Evolutionary conservation across 2,113 vertebrate genomes (phyloP).

Genomic region (Chitala chitala): DNA sequence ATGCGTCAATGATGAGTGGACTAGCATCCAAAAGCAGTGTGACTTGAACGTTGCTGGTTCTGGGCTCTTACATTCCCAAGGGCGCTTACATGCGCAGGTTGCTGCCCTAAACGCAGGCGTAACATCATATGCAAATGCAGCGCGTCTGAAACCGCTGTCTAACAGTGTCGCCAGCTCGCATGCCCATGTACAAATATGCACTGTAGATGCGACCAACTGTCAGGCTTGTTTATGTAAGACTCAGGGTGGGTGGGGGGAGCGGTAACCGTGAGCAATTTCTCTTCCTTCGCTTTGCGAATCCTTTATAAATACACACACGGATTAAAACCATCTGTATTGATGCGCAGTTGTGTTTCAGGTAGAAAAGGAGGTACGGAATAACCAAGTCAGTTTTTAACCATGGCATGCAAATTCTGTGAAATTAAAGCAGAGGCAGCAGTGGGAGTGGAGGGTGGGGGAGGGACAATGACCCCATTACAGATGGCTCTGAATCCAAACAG

Average conservation of each 20-base stretch:
- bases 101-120: too few relatives aligned
- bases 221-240: neutral
- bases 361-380: slow-evolving; percentile 16
- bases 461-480: neutral
- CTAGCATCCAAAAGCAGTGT: too few relatives aligned
- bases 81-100: too few relatives aligned
- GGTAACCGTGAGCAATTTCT: slow-evolving; percentile 27
- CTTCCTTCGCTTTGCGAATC: slow-evolving; percentile 31
- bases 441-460: neutral
- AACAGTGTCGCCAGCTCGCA: too few relatives aligned
- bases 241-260: slow-evolving; percentile 13
- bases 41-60: too few relatives aligned
- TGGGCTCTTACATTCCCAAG: too few relatives aligned
- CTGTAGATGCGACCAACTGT: neutral
- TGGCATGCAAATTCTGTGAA: neutral
- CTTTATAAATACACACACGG: slow-evolving; percentile 52
- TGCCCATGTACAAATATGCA: neutral
- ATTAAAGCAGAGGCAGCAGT: neutral
- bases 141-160: too few relatives aligned
- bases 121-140: too few relatives aligned
- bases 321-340: slow-evolving; percentile 28
- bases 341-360: neutral
- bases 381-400: neutral
- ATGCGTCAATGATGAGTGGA: too few relatives aligned
- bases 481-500: neutral